A percentile compares a stretch with the other conserved stretches of the same genome.
Evolutionary conservation across 2,888 invertebrate genomes (phyloP).

Genomic region (Acrobasis repandana): DNA sequence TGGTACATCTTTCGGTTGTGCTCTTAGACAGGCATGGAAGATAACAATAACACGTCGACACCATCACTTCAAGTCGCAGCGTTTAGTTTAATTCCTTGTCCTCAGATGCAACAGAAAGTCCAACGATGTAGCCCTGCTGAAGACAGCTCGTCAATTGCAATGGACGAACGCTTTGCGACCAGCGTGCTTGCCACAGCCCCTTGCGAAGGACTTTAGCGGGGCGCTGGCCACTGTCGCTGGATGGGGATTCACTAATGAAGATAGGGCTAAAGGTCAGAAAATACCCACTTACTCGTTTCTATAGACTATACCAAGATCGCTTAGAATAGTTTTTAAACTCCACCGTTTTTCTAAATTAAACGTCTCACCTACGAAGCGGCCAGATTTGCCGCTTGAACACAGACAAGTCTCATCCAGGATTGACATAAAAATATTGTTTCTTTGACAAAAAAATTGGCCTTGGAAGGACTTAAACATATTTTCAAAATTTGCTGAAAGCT

Average conservation of each 20-base stretch:
- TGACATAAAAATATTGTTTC: no score
- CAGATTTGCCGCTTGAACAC: no score
- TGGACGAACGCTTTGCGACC: slow-evolving; percentile 90
- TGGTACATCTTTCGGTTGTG: no score
- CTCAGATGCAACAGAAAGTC: slow-evolving; percentile 65
- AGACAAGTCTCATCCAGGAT: no score
- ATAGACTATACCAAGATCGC: no score
- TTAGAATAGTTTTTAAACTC: no score
- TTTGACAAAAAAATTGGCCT: no score
- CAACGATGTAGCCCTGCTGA: slow-evolving; percentile 88
- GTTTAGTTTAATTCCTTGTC: slow-evolving; percentile 13
- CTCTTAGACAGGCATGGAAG: no score
- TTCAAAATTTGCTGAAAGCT: slow-evolving; percentile 82
- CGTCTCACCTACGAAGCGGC: no score
- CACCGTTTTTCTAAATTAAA: no score
- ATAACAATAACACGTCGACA: no score
- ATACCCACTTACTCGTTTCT: not conserved
- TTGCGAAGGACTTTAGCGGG: slow-evolving; percentile 79
- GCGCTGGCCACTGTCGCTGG: slow-evolving; percentile 88
- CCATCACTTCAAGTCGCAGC: not conserved
- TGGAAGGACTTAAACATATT: no score
- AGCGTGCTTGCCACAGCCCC: slow-evolving; percentile 87
- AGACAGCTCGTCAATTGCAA: slow-evolving; percentile 84
- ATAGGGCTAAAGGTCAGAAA: slow-evolving; percentile 83
- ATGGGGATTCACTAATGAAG: slow-evolving; percentile 93